phyloP scores from a whole-genome alignment of 2,113 vertebrate species.

The Neogobius melanostomus region DNA sequence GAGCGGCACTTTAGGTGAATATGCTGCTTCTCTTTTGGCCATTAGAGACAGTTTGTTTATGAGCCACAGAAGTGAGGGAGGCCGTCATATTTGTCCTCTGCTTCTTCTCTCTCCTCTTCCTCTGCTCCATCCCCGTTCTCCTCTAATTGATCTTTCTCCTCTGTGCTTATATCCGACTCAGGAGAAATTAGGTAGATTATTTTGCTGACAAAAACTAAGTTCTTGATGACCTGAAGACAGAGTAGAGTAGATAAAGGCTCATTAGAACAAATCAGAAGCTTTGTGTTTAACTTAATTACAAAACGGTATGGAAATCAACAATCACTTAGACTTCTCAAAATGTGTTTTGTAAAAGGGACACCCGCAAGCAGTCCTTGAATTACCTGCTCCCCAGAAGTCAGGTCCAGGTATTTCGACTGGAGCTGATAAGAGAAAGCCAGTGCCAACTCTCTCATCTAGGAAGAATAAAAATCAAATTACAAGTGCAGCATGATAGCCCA shows the following conservation, averaged over 20 bases:
- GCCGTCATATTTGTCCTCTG: slow-evolving; percentile 65
- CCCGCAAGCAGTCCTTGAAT: background rate
- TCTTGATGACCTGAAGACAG: slow-evolving; percentile 87
- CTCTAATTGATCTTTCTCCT: slow-evolving; percentile 31
- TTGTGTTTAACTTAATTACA: too few species aligned
- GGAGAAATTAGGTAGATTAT: slow-evolving; percentile 87
- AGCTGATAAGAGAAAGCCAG: slow-evolving; percentile 90
- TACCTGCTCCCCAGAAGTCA: slow-evolving; percentile 90
- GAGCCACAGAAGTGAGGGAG: slow-evolving; percentile 86
- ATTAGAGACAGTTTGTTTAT: slow-evolving; percentile 87
- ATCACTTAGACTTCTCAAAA: too few species aligned
- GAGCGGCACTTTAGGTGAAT: slow-evolving; percentile 85
- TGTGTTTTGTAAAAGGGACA: too few species aligned
- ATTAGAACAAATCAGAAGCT: background rate
- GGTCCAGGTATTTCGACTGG: slow-evolving; percentile 90
- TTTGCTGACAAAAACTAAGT: slow-evolving; percentile 91
- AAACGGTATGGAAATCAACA: too few species aligned
- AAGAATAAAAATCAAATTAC: too few species aligned
- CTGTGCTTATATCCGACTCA: slow-evolving; percentile 58
- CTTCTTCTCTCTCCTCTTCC: slow-evolving; percentile 40
- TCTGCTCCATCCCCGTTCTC: slow-evolving; percentile 25
- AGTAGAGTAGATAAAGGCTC: background rate
- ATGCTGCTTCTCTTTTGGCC: slow-evolving; percentile 88
- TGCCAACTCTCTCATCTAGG: slow-evolving; percentile 86
- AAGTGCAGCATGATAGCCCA: background rate